Conservation (phyloP, 2,113 vertebrate species). For the Brachyhypopomus gauderio region DNA sequence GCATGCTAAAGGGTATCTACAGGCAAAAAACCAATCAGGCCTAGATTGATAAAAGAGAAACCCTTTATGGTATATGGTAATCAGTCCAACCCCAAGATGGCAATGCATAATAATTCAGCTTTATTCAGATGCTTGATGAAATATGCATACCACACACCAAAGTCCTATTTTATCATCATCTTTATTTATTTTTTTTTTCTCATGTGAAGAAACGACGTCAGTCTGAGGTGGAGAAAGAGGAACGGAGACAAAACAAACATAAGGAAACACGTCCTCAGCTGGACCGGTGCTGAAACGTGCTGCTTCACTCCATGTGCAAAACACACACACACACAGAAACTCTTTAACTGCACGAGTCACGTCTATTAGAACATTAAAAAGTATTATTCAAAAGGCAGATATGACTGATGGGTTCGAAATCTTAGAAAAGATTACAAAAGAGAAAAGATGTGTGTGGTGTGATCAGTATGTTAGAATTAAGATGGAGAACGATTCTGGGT, state of each 20-base stretch:
- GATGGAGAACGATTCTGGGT: background rate
- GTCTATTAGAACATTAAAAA: conserved; percentile 22
- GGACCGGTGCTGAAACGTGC: conserved; percentile 69
- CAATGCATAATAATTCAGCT: conserved; percentile 78
- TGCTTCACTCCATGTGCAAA: background rate
- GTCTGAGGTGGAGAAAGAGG: conserved; percentile 59
- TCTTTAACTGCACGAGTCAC: background rate
- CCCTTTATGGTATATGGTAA: conserved; percentile 82
- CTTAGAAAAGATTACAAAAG: background rate
- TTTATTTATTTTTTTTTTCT: conserved; percentile 63
- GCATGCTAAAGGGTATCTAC: conserved; percentile 70
- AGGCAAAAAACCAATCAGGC: conserved; percentile 78
- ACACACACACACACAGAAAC: conserved; percentile 53
- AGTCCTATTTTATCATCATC: conserved; percentile 67
- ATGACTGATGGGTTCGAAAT: background rate
- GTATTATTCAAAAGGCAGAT: background rate
- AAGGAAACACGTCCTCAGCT: conserved; percentile 74
- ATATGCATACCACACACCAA: conserved; percentile 77
- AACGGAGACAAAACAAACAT: conserved; percentile 70
- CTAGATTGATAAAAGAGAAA: conserved; percentile 74
- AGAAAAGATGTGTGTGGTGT: background rate
- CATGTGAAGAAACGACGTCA: conserved; percentile 55
- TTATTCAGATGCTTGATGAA: conserved; percentile 82
- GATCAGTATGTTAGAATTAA: background rate
- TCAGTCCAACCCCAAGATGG: conserved; percentile 68